Evolutionary conservation across 2,888 invertebrate species (phyloP).

Genomic region (Eupithecia insigniata): DNA sequence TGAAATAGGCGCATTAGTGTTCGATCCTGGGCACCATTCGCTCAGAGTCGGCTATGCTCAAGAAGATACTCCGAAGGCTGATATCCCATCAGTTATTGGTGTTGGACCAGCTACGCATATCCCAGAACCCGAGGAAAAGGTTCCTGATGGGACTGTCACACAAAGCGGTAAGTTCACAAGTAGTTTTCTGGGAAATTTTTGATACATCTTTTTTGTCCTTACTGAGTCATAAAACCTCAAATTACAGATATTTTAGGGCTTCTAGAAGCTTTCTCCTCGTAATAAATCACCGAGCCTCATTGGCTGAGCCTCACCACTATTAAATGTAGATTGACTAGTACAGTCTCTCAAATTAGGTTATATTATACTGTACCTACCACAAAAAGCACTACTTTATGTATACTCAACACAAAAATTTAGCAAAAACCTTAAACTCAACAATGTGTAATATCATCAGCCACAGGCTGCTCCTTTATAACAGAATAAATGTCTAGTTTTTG

Average conservation of each 20-base stretch:
- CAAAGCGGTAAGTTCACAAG: conserved; percentile 70
- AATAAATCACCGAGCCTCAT: background rate
- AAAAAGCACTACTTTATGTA: too few species aligned
- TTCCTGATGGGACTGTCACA: conserved; percentile 88
- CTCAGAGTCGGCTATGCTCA: conserved; percentile 97
- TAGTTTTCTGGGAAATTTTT: conserved; percentile 1
- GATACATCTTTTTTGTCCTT: background rate
- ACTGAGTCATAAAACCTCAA: background rate
- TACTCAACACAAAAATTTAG: too few species aligned
- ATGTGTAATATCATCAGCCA: background rate
- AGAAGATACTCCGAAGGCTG: conserved; percentile 99
- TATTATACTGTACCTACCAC: background rate
- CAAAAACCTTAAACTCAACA: background rate
- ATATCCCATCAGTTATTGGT: conserved; percentile 97
- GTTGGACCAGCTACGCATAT: conserved; percentile 89
- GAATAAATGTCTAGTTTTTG: background rate
- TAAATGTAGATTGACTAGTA: background rate
- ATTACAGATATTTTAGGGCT: background rate
- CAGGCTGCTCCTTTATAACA: background rate
- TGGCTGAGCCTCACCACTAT: background rate
- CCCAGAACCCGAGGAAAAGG: conserved; percentile 90
- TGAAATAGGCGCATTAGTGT: conserved; percentile 99
- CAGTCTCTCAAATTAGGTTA: conserved; percentile 8
- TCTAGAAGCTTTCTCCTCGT: background rate
- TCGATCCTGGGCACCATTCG: conserved; percentile 92